Base-by-base conservation (phyloP, 1,140 invertebrate species). In the Pseudoatta argentina region DNA sequence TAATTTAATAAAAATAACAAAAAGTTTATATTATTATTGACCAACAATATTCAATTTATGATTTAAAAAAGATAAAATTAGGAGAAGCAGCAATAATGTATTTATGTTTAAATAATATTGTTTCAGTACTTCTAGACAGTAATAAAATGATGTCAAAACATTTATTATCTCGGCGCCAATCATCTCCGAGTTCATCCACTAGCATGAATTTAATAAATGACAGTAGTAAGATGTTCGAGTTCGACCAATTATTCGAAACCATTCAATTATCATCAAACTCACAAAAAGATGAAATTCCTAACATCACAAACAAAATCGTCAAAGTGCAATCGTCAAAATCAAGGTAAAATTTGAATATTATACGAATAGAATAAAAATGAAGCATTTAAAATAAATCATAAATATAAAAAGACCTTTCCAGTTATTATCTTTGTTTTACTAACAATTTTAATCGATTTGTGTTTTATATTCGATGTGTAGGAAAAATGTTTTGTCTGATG, bases 191-290 rank as follows among this genome's bases (percentile, higher is more conserved):
- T 12, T 89, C 93, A 1, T 88, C 93, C 0, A 85, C 87, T 21
- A 92, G 77, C 77, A 71, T 93, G 63, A 93, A 90, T 86, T 90
- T 89, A 21, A 88, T 88, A 44, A 91, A 89, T 81, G 81, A 86
- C 21, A 93, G 88, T 79, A 89, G 82, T 8, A 94, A 94, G 86
- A 90, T 92, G 44, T 89, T 91, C 34, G 92, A 94, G 79, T 89
- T 92, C 16, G 93, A 94, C 71, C 90, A 93, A 66, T 87, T 94
- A 18, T 75, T 94, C 0, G 91, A 93, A 57, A 86, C 90, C 18
- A 93, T 94, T 69, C 92, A 93, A 73, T 69, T 91, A 34, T 92
- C 92, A 21, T 86, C 92, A 18, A 85, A 73, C 21, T 87, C 88
- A 34, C 89, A 91, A 73, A 93, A 93, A 61, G 89, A 93, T 16